A percentile compares a stretch with the other conserved stretches of the same genome.
Evolutionary conservation across 2,113 vertebrate species (phyloP).

Genomic region (Protobothrops flavoviridis): DNA sequence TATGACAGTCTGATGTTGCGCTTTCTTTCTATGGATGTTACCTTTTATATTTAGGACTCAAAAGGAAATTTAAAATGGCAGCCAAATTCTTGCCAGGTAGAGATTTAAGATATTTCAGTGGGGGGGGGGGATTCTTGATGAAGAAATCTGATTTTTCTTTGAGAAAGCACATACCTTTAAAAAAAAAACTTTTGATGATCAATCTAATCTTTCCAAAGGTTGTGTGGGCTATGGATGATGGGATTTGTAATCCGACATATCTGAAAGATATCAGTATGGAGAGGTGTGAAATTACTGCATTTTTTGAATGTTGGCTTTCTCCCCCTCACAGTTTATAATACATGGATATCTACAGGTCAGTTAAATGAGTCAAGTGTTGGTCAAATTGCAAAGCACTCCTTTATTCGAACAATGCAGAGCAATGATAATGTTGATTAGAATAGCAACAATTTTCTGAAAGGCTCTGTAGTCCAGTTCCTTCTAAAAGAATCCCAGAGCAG

Average conservation of each 20-base stretch:
- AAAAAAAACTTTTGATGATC: neutral
- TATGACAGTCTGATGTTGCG: conserved; percentile 48
- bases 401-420: neutral
- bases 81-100: neutral
- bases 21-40: conserved; percentile 17
- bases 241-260: neutral
- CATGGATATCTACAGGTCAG: neutral
- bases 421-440: neutral
- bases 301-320: neutral
- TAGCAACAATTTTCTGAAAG: neutral
- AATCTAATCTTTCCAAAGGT: neutral
- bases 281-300: neutral
- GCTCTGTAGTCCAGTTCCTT: neutral
- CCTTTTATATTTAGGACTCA: conserved; percentile 26
- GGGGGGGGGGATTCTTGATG: neutral
- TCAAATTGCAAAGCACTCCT: neutral
- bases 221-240: neutral
- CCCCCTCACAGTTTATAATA: neutral
- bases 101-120: neutral
- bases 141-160: neutral
- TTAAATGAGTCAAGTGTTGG: neutral
- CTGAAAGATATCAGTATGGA: neutral
- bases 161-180: neutral
- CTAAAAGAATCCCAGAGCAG: neutral
- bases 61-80: conserved; percentile 17